Conservation (phyloP, 2,113 vertebrate species). For the Poicephalus meyeri region DNA sequence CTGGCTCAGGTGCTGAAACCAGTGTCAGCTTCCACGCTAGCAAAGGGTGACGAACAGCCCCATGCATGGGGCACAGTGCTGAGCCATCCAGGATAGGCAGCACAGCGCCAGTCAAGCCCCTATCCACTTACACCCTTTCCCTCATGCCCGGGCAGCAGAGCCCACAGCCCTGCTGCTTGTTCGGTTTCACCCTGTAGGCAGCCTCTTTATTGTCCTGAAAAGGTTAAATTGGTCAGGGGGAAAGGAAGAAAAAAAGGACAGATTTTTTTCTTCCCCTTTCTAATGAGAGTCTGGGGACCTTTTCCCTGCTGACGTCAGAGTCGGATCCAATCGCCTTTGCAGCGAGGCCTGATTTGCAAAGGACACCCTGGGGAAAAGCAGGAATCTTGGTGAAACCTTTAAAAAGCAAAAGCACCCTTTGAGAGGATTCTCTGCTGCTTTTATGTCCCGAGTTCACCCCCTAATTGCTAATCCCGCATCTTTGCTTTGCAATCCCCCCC, state of each 20-base stretch:
- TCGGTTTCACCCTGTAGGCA: not conserved
- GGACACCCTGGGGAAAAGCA: conserved; percentile 56
- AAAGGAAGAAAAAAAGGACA: not conserved
- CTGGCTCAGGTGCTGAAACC: not conserved
- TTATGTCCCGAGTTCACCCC: conserved; percentile 67
- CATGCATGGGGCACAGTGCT: not conserved
- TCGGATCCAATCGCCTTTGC: conserved; percentile 49
- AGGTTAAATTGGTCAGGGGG: conserved; percentile 30
- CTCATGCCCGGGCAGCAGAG: not conserved
- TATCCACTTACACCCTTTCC: accelerated
- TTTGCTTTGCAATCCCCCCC: accelerated
- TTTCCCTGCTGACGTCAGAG: conserved; percentile 53
- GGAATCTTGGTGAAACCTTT: conserved; percentile 53
- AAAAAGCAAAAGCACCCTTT: not conserved
- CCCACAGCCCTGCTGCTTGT: not conserved
- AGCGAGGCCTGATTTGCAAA: conserved; percentile 60
- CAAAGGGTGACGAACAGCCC: not conserved
- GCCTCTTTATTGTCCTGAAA: conserved; percentile 48
- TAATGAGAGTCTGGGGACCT: conserved; percentile 60
- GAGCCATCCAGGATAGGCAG: not conserved
- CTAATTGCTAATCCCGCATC: not conserved
- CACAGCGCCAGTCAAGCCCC: not conserved
- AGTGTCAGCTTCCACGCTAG: not conserved
- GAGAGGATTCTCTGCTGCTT: not conserved
- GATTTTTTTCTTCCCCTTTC: not conserved